These are phyloP conservation scores for Myrmecophaga tridactyla DNA, from an alignment of 2,113 vertebrate species.

Conservation along the genomic window DNA sequence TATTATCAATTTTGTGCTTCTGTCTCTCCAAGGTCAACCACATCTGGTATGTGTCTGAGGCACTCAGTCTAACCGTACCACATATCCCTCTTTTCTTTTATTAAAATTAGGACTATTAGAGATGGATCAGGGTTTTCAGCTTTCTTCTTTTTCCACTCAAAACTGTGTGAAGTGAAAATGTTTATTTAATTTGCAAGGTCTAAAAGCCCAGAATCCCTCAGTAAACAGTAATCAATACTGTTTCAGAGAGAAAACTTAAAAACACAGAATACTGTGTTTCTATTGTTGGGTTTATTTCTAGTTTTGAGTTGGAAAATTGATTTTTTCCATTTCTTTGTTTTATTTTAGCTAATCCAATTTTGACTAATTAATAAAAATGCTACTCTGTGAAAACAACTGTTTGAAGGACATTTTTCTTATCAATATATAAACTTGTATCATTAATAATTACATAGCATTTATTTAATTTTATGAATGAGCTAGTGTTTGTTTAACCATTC, in stretches of 20 bases:
- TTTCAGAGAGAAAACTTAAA: background rate
- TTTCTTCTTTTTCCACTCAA: background rate
- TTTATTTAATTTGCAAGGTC: background rate
- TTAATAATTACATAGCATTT: background rate
- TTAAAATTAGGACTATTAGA: background rate
- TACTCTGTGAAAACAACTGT: no score
- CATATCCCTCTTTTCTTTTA: background rate
- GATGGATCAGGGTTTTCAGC: background rate
- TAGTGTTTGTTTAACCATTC: background rate
- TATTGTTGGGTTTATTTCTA: background rate
- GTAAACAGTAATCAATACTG: background rate
- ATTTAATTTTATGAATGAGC: background rate
- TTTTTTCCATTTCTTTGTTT: background rate
- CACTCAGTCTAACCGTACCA: background rate
- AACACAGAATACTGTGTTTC: background rate
- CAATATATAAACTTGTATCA: background rate
- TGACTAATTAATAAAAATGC: background rate
- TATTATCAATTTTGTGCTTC: background rate
- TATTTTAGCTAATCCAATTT: background rate
- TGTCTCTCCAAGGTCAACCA: background rate
- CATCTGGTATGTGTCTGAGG: background rate
- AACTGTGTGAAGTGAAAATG: background rate
- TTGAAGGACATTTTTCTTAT: background rate
- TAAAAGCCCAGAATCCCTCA: background rate
- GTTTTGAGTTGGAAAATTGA: background rate